phyloP scores from a whole-genome alignment of 2,888 invertebrate genomes.

The Acleris emargana region DNA sequence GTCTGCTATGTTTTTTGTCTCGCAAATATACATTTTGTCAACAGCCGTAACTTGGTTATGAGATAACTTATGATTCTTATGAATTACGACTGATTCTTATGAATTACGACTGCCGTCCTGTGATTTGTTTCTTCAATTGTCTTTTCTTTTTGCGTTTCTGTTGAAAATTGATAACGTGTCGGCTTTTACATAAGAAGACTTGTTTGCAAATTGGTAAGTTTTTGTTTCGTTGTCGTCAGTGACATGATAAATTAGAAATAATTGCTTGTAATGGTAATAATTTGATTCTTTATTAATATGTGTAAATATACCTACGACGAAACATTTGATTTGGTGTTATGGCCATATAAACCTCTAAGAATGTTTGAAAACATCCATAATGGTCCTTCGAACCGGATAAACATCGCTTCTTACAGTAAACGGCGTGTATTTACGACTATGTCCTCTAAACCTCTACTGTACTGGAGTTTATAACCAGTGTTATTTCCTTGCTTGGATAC shows the following conservation, averaged over 20 bases:
- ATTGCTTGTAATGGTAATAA: neutral
- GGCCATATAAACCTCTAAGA: neutral
- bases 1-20: constrained; percentile 7
- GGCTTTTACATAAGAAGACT: constrained; percentile 1
- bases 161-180: constrained; percentile 3
- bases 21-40: constrained; percentile 12
- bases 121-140: constrained; percentile 10
- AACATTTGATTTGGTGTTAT: neutral
- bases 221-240: too few species aligned
- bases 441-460: constrained; percentile 35
- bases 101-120: constrained; percentile 18
- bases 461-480: constrained; percentile 22
- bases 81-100: constrained; percentile 16
- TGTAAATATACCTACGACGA: neutral
- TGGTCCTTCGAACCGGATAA: constrained; percentile 43
- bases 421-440: constrained; percentile 46
- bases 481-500: constrained; percentile 19
- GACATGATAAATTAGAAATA: neutral
- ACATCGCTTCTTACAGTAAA: constrained; percentile 48
- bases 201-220: neutral
- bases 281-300: neutral
- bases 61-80: too few species aligned
- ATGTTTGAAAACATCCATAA: constrained; percentile 23
- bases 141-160: neutral
- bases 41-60: constrained; percentile 9